Conservation (phyloP, 2,797 vertebrate genomes). For the Schizopygopsis malacanthus region DNA sequence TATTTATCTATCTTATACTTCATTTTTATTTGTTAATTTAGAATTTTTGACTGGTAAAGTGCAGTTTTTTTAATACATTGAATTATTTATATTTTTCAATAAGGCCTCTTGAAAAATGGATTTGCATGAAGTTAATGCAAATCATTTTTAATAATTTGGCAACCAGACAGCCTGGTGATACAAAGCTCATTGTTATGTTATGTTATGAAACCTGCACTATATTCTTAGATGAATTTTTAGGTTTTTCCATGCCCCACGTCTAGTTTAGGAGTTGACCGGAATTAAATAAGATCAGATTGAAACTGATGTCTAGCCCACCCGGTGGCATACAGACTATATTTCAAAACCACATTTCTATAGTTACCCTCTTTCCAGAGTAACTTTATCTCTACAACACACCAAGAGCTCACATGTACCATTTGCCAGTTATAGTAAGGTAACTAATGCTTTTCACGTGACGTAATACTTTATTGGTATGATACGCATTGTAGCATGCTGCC, state of each 20-base stretch:
- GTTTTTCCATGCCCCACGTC: not conserved
- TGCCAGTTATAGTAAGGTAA: constrained; percentile 20
- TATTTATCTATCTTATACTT: not conserved
- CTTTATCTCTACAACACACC: constrained; percentile 24
- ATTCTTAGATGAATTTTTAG: constrained; percentile 65
- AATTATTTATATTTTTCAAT: constrained; percentile 7
- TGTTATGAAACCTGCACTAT: constrained; percentile 72
- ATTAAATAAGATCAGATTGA: constrained; percentile 77
- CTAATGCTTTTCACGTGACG: constrained; percentile 34
- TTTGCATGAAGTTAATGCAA: constrained; percentile 43
- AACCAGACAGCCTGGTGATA: constrained; percentile 63
- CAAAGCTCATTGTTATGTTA: constrained; percentile 75
- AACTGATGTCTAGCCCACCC: constrained; percentile 73
- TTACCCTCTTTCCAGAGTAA: constrained; percentile 64
- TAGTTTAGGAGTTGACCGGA: constrained; percentile 58
- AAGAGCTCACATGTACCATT: constrained; percentile 4
- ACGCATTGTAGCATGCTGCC: constrained; percentile 3
- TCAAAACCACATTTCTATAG: constrained; percentile 71
- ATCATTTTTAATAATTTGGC: constrained; percentile 46
- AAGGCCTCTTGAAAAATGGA: constrained; percentile 25
- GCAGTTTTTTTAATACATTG: constrained; percentile 6
- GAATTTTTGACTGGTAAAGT: not conserved
- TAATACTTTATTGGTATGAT: constrained; percentile 24
- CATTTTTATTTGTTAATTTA: not conserved
- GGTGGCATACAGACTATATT: constrained; percentile 66